Conservation (phyloP, 2,113 vertebrate species). For the Indri indri region DNA sequence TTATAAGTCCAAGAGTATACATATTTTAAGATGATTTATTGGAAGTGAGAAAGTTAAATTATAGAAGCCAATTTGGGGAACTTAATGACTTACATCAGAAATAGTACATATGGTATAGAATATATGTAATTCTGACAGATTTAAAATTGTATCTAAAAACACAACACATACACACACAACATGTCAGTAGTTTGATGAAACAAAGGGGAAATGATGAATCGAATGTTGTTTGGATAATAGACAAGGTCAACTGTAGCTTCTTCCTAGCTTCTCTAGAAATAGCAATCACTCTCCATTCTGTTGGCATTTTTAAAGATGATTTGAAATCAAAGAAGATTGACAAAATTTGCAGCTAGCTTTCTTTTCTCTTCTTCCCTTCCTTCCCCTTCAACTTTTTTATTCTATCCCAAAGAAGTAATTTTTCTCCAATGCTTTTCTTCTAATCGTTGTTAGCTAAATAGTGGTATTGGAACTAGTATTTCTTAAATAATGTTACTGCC, state of each 20-base stretch:
- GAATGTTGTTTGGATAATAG: background rate
- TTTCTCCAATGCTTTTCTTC: background rate
- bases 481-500: background rate
- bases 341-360: background rate
- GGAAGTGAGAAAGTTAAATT: background rate
- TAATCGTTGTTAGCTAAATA: background rate
- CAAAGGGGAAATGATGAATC: background rate
- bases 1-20: background rate
- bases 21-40: background rate
- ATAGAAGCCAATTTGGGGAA: background rate
- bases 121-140: background rate
- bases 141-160: background rate
- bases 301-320: background rate
- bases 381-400: background rate
- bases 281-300: background rate
- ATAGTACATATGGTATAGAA: background rate
- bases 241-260: rapidly evolving
- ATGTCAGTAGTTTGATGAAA: background rate
- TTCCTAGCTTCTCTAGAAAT: background rate
- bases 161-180: background rate
- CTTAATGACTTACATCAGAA: background rate
- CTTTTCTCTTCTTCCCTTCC: background rate
- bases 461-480: background rate
- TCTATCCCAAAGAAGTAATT: background rate
- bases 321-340: background rate